Evolutionary conservation across 92 coral and sea anemone genomes (phyloP), one percentile per base, ranked within the genome.

Genomic region (Phymanthus crucifer): DNA sequence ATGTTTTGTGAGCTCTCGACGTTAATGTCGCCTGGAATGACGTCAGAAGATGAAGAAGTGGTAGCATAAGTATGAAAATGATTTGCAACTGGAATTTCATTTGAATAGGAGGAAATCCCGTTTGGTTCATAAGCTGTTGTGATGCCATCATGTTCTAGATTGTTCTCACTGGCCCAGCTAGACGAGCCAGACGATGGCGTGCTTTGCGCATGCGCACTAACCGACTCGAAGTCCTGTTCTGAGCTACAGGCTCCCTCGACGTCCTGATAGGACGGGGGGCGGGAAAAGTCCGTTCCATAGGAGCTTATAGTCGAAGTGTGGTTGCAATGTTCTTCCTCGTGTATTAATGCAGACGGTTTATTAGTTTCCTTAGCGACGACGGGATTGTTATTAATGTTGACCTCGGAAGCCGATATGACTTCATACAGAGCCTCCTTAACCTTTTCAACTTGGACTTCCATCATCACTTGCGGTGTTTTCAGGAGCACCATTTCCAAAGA

Each of bases 401-500:
- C 90, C 64, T 89, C 92, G 10, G 90, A 80, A 54, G 90, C 81
- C 17, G 97, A 70, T 54, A 89, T 85, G 2, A 84, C 97, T n/a
- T 92, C 93, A 29, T 79, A 84, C 21, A 92, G 71, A 38, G 88
- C 97, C 24, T 89, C 97, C 71, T 89, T 92, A 3, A 92, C 66
- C 56, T 84, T 89, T 47, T 82, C 88, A 38, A 87, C 83, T 29
- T 92, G 83, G 40, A 76, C 77, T 45, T 85, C 85, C 52, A 83
- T 83, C 66, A 83, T 80, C 17, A 76, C 82, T 33, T 83, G 87
- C n/a, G 86, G 81, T 36, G 88, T 43, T 50, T 77, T 80, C 86
- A 92, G 43, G 4, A 93, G 89, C 9, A 80, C 83, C 14, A 88
- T 77, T 72, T 87, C 90, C 18, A 83, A 71, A 50, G 86, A 78